Evolutionary conservation across 2,797 vertebrate genomes (phyloP).

Genomic region (Argya squamiceps): DNA sequence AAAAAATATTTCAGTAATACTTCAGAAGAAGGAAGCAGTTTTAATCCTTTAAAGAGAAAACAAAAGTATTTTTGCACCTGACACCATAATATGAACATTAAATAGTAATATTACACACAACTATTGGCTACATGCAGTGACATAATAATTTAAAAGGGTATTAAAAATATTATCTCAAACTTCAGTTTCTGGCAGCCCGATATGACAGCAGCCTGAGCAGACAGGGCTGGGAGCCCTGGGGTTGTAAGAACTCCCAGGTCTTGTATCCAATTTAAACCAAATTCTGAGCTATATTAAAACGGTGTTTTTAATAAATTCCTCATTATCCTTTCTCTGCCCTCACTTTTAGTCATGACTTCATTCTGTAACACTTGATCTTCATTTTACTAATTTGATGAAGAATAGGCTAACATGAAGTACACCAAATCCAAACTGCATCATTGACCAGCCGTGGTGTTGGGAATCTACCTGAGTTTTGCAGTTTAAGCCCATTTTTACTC

Average conservation of each 20-base stretch:
- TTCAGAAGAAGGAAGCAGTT: background rate
- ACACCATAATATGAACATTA: background rate
- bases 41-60: background rate
- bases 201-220: background rate
- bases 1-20: background rate
- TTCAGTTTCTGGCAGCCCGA: background rate
- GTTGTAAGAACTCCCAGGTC: background rate
- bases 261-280: background rate
- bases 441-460: background rate
- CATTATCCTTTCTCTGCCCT: background rate
- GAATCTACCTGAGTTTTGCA: background rate
- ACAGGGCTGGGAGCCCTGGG: background rate
- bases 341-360: background rate
- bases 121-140: background rate
- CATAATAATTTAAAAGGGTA: background rate
- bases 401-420: background rate
- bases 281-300: background rate
- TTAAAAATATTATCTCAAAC: background rate
- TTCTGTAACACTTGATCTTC: background rate
- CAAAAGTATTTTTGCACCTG: background rate
- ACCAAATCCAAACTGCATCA: background rate
- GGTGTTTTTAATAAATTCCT: background rate
- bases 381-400: background rate
- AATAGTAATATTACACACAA: background rate
- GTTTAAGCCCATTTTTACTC: background rate